phyloP scores from a whole-genome alignment of 2,113 vertebrate genomes.

The Myrmecobius fasciatus region DNA sequence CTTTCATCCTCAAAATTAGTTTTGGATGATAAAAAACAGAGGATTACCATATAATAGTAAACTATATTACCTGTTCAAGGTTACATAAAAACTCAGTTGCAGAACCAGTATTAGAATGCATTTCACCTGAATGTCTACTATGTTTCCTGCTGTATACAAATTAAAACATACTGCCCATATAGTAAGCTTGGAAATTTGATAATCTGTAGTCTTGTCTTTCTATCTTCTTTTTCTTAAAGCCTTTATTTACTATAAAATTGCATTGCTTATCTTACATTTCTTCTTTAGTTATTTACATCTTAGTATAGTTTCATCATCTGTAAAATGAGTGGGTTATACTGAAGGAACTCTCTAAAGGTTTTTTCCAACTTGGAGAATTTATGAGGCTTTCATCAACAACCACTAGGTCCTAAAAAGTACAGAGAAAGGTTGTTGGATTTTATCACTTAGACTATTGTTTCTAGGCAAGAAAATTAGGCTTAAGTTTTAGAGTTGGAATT shows the following conservation, averaged over 20 bases:
- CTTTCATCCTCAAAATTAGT: neutral
- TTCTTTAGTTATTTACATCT: neutral
- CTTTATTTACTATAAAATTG: neutral
- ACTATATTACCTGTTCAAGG: neutral
- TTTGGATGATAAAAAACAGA: neutral
- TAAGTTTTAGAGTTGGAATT: neutral
- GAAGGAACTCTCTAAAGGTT: neutral
- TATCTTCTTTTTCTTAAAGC: neutral
- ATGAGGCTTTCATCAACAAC: neutral
- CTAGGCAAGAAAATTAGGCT: neutral
- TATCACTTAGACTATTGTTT: neutral
- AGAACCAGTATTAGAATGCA: rapidly evolving
- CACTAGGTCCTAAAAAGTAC: neutral
- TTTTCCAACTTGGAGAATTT: neutral
- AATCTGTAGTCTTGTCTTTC: neutral
- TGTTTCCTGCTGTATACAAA: neutral
- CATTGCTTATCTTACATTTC: neutral
- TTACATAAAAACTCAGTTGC: neutral
- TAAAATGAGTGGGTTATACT: neutral
- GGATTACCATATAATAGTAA: neutral
- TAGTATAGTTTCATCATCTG: neutral
- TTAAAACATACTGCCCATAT: neutral
- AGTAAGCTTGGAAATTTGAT: neutral
- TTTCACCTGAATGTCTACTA: neutral
- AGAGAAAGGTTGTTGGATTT: neutral